Conservation (phyloP, 2,797 vertebrate species). For the Spinibarbus caldwelli region DNA sequence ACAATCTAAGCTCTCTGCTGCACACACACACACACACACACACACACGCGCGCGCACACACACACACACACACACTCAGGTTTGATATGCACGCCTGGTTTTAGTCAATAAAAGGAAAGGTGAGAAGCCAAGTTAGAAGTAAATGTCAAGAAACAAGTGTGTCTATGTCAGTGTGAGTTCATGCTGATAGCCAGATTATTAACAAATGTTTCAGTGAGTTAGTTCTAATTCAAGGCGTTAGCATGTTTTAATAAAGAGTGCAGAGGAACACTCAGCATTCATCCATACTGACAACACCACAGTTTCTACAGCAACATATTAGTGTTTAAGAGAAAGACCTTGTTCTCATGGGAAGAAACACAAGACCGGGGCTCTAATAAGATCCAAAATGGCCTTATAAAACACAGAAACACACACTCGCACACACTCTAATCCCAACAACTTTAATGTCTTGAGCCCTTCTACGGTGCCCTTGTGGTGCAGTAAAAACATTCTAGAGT, state of each 20-base stretch:
- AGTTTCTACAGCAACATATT: constrained; percentile 35
- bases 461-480: constrained; percentile 37
- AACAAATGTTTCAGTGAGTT: constrained; percentile 21
- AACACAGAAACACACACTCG: constrained; percentile 6
- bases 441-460: constrained; percentile 23
- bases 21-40: background rate
- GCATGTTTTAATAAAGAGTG: constrained; percentile 28
- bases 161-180: background rate
- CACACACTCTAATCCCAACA: constrained; percentile 21
- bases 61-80: background rate
- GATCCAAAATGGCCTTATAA: constrained; percentile 45
- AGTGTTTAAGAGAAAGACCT: constrained; percentile 24
- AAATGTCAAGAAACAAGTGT: constrained; percentile 23
- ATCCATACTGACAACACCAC: background rate
- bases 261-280: background rate
- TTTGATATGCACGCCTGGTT: background rate
- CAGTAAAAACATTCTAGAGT: constrained; percentile 44
- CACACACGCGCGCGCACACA: background rate
- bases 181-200: constrained; percentile 30
- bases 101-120: constrained; percentile 32
- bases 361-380: constrained; percentile 25
- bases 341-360: constrained; percentile 40
- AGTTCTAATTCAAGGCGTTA: constrained; percentile 9
- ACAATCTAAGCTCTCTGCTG: background rate
- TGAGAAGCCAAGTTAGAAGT: constrained; percentile 19